phyloP scores from a whole-genome alignment of 92 coral and sea anemone species.

The Palythoa grandiflora region DNA sequence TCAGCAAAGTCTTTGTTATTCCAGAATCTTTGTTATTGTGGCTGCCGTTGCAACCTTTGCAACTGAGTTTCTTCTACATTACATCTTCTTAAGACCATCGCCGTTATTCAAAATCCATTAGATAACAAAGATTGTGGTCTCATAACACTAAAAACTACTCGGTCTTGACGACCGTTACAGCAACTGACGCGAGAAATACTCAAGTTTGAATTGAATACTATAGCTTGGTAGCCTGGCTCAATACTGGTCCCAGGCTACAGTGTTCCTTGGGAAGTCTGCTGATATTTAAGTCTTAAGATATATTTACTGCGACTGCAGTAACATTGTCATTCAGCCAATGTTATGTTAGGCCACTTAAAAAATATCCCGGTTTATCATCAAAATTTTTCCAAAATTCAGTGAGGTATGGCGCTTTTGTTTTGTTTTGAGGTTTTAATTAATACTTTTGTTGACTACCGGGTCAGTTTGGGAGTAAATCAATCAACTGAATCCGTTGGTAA shows the following conservation, averaged over 20 bases:
- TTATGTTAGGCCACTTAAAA: too few relatives aligned
- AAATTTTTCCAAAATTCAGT: too few relatives aligned
- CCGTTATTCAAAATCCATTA: neutral
- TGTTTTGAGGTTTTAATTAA: too few relatives aligned
- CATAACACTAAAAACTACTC: neutral
- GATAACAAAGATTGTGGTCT: slow-evolving; percentile 1
- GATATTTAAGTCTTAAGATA: neutral
- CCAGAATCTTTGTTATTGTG: neutral
- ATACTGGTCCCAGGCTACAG: neutral
- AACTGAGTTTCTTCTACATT: neutral
- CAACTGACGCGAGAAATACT: neutral
- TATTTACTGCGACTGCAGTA: neutral
- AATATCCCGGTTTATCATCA: too few relatives aligned
- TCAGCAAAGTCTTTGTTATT: too few relatives aligned
- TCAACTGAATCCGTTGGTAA: too few relatives aligned
- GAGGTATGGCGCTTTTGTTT: too few relatives aligned
- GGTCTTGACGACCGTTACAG: neutral
- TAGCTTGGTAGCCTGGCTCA: neutral
- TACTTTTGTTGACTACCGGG: too few relatives aligned
- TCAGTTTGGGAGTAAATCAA: too few relatives aligned
- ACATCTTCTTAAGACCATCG: neutral
- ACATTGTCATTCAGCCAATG: neutral
- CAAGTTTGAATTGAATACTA: neutral
- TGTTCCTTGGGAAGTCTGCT: neutral
- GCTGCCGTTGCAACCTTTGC: neutral